A percentile compares a stretch with the other conserved stretches of the same genome.
phyloP scores from a whole-genome alignment of 2,888 invertebrate genomes.

The Meandrusa payeni region DNA sequence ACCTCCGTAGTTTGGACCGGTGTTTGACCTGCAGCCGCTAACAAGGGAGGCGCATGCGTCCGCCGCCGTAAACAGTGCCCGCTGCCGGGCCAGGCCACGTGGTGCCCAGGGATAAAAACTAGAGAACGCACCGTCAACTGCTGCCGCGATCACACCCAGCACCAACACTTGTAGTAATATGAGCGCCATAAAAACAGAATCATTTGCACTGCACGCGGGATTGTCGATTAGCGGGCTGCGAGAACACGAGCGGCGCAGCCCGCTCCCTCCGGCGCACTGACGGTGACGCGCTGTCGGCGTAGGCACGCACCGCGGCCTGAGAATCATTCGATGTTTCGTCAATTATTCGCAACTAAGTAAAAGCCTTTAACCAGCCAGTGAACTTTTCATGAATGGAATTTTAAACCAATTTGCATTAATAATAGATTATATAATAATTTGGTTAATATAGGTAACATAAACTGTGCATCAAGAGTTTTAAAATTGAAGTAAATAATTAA shows the following conservation, averaged over 20 bases:
- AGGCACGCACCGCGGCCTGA: constrained; percentile 23
- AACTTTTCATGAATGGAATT: too few relatives aligned
- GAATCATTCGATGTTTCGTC: constrained; percentile 16
- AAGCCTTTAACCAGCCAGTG: too few relatives aligned
- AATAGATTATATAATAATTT: too few relatives aligned
- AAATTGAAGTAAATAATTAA: too few relatives aligned
- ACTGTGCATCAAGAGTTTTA: too few relatives aligned
- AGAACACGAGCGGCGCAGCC: constrained; percentile 61
- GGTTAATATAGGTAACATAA: too few relatives aligned
- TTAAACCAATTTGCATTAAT: too few relatives aligned
- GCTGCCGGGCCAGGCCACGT: constrained; percentile 58
- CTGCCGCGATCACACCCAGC: constrained; percentile 75
- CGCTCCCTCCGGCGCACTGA: constrained; percentile 67
- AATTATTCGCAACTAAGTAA: constrained; percentile 12
- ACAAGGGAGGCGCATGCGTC: constrained; percentile 72
- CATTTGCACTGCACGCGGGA: constrained; percentile 83
- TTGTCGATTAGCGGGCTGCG: constrained; percentile 74
- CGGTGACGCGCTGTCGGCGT: constrained; percentile 30
- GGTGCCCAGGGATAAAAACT: constrained; percentile 41
- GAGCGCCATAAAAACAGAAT: constrained; percentile 89
- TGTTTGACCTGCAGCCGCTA: constrained; percentile 72
- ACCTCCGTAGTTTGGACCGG: constrained; percentile 70
- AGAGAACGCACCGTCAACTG: constrained; percentile 67
- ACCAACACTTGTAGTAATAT: constrained; percentile 86
- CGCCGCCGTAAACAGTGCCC: constrained; percentile 67